phyloP scores from a whole-genome alignment of 2,113 vertebrate species.

The Ammodytes dubius region DNA sequence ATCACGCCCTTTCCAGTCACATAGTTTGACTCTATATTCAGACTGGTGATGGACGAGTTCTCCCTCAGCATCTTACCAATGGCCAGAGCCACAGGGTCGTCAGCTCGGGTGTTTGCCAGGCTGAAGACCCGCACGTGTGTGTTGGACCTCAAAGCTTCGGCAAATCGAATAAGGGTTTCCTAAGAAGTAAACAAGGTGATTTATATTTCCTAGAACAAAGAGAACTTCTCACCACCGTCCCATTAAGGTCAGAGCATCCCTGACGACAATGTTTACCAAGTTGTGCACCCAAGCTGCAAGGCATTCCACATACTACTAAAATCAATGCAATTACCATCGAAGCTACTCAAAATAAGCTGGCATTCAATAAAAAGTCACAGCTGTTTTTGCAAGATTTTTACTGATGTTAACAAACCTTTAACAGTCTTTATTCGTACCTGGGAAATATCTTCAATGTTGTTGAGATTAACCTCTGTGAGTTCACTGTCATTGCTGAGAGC shows the following conservation, averaged over 20 bases:
- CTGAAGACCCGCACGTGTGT: conserved; percentile 90
- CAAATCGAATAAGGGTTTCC: conserved; percentile 91
- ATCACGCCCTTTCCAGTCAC: conserved; percentile 94
- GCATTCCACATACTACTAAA: not conserved
- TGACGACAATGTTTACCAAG: conserved; percentile 6
- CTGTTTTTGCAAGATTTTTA: too few relatives aligned
- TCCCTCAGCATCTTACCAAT: conserved; percentile 91
- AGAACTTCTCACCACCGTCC: not conserved
- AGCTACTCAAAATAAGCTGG: conserved; percentile 5
- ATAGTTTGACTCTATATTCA: conserved; percentile 98
- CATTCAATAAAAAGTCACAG: not conserved
- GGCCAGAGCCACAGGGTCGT: conserved; percentile 90
- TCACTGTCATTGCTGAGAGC: conserved; percentile 88
- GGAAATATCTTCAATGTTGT: conserved; percentile 96
- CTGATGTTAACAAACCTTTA: not conserved
- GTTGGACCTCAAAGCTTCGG: conserved; percentile 91
- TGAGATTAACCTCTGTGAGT: conserved; percentile 93
- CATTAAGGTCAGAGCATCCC: not conserved
- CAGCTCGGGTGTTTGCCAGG: conserved; percentile 93
- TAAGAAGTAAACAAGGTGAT: conserved; percentile 46
- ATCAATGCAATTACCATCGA: not conserved
- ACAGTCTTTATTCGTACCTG: conserved; percentile 77
- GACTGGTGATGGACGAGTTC: conserved; percentile 89
- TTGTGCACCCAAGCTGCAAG: not conserved
- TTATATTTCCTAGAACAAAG: not conserved